Conservation (phyloP, 2,888 invertebrate species). For the Stenotaenia linearis region DNA sequence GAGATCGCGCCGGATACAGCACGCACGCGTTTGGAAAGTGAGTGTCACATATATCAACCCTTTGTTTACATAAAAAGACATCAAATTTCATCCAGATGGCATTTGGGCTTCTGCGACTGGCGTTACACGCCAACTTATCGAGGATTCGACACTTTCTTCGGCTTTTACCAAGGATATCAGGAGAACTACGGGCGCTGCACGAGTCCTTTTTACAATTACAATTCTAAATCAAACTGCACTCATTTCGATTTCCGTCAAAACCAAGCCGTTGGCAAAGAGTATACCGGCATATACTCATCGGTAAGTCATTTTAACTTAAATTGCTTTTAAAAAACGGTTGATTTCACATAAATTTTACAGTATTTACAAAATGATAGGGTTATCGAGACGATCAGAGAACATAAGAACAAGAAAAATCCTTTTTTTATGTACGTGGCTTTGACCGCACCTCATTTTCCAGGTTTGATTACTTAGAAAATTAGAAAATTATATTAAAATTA, state of each 20-base stretch:
- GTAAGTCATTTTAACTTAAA: no score
- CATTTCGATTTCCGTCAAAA: not conserved
- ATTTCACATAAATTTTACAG: not conserved
- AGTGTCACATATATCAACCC: not conserved
- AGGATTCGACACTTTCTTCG: slow-evolving; percentile 18
- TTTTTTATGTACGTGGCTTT: not conserved
- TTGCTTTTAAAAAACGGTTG: not conserved
- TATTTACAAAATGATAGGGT: not conserved
- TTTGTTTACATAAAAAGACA: not conserved
- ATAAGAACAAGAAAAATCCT: not conserved
- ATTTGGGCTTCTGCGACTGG: slow-evolving; percentile 4
- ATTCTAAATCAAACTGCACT: not conserved
- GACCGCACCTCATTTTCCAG: not conserved
- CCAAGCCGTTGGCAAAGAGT: not conserved
- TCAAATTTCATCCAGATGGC: not conserved
- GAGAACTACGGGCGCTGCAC: not conserved
- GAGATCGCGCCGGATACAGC: not conserved
- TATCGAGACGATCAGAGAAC: not conserved
- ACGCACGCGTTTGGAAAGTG: not conserved
- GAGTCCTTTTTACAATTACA: not conserved
- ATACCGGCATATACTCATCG: not conserved
- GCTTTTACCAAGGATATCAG: not conserved
- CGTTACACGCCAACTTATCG: not conserved
- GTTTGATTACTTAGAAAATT: not conserved
- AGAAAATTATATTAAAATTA: no score